Evolutionary conservation across 2,888 invertebrate species (phyloP), one percentile per base, ranked within the genome.

Genomic region (Platerodrilus igneus): DNA sequence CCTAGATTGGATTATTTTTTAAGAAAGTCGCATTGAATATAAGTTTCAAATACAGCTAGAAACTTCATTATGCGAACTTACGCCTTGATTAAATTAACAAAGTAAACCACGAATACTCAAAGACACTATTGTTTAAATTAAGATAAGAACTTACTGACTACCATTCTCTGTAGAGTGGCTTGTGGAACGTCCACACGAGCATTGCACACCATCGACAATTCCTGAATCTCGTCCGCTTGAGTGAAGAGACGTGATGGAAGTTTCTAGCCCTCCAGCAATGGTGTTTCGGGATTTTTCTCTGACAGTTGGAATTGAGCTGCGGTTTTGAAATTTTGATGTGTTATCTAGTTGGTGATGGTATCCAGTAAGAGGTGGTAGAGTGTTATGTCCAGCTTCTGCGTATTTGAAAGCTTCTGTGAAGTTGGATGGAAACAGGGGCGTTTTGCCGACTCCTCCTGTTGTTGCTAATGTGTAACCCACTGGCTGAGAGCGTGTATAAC

Each of bases 181-280:
- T 38, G 77, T 76, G 55, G 81, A 79, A 52, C 79, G 79, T 13
- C 79, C 80, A 60, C 82, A 83, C 5, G 79, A 77, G 59, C 83
- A 83, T 41, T 71, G 65, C 57, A 48, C 64, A 56, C 57, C 66
- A 60, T 60, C 74, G 52, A 69, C 85, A 50, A 86, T 84, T 37
- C 86, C 87, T 29, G 86, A 86, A 69, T 87, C 86, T 62, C 85
- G 83, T 9, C 86, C 85, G 59, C 86, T 86, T 54, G 86, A 87
- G 72, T 86, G 85, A 55, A 86, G 74, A 50, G 86, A 86, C 56
- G 84, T 83, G 67, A 85, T 78, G 47, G 86, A 85, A 36, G 82
- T 82, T 66, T 86, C 86, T 53, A 79, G 66, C 41, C 70, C 70
- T 31, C 62, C 66, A 11, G 63, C 59, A n/a, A n/a, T n/a, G n/a